Conservation (phyloP, 30 jellyfish, hydroid and myxozoan genomes). For the Morbakka virulenta region DNA sequence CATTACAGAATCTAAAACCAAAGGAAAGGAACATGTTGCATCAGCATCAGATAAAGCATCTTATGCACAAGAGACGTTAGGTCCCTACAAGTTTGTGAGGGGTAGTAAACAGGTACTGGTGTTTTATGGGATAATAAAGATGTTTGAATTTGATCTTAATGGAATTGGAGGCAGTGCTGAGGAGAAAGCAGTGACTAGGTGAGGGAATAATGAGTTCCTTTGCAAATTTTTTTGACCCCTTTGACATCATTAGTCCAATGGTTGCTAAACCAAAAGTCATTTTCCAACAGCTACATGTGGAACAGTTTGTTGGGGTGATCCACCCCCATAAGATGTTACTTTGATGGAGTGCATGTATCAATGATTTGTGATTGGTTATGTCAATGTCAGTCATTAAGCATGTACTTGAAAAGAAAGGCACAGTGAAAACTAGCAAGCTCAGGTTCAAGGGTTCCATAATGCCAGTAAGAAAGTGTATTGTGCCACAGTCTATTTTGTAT, state of each 20-base stretch:
- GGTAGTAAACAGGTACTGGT: constrained; percentile 13
- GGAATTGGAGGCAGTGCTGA: background rate
- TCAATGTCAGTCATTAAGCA: background rate
- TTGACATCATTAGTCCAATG: constrained; percentile 19
- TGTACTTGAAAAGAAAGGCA: constrained; percentile 10
- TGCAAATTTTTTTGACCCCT: constrained; percentile 36
- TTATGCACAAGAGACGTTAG: background rate
- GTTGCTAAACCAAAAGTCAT: constrained; percentile 6
- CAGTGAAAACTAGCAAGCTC: background rate
- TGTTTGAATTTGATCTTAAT: background rate
- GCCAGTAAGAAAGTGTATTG: constrained; percentile 55
- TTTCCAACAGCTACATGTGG: constrained; percentile 16
- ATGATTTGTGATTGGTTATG: background rate
- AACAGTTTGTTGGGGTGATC: constrained; percentile 20
- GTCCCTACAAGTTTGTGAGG: background rate
- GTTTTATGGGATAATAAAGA: constrained; percentile 12
- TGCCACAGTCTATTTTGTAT: constrained; percentile 34
- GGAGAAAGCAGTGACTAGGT: background rate
- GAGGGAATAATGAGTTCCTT: constrained; percentile 13
- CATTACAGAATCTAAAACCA: background rate
- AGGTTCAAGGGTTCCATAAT: constrained; percentile 34
- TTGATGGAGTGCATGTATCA: constrained; percentile 6
- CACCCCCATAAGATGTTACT: constrained; percentile 1
- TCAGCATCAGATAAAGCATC: background rate
- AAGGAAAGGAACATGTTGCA: background rate